Percentiles rank a stretch among this genome's conserved stretches.
These are phyloP conservation scores for Artibeus lituratus DNA, from an alignment of 2,797 vertebrate species.

Conservation along the genomic window DNA sequence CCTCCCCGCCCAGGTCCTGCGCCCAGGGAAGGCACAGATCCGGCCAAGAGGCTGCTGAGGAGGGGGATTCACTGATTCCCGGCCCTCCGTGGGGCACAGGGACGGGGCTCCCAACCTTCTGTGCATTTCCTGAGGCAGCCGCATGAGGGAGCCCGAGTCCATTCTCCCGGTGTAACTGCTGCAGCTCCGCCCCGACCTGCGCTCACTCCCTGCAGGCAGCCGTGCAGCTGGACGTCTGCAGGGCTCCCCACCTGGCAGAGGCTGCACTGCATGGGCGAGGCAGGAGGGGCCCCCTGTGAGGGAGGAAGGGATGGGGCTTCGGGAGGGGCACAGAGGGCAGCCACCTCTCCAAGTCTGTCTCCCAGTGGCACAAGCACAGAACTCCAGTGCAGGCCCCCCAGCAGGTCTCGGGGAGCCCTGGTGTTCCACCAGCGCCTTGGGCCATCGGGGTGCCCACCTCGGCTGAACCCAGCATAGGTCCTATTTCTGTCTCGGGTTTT, in stretches of 20 bases:
- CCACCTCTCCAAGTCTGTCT: neutral
- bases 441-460: neutral
- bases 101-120: neutral
- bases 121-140: neutral
- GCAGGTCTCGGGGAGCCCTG: too few relatives aligned
- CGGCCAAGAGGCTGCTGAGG: neutral
- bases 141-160: neutral
- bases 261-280: neutral
- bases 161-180: neutral
- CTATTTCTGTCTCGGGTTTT: neutral
- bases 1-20: neutral
- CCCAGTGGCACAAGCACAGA: fast-evolving
- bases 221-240: fast-evolving
- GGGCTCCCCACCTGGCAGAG: neutral
- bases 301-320: neutral
- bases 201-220: neutral
- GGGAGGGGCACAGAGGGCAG: neutral
- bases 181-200: fast-evolving
- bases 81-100: neutral
- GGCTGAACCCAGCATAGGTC: neutral
- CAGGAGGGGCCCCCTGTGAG: neutral
- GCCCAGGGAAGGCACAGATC: neutral
- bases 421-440: neutral
- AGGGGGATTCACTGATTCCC: neutral
- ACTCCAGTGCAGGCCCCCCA: neutral